phyloP scores from a whole-genome alignment of 2,113 vertebrate species.

The Poeciliopsis retropinna region DNA sequence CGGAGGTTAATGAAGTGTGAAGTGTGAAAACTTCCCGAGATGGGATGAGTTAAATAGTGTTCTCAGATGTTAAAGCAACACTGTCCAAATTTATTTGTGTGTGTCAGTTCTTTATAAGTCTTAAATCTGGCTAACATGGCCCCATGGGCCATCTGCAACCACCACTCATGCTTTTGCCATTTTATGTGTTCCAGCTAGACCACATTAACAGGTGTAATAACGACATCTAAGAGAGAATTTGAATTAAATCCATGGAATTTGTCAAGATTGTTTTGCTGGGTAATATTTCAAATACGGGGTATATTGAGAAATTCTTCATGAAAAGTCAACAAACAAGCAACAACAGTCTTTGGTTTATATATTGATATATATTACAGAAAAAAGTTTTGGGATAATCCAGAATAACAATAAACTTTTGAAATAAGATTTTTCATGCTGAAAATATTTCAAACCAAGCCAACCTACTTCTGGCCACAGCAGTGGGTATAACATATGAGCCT shows the following conservation, averaged over 20 bases:
- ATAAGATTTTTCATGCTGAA: conserved; percentile 10
- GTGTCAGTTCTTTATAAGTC: conserved; percentile 74
- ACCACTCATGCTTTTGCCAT: conserved; percentile 45
- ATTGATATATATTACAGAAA: background rate
- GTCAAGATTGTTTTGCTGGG: conserved; percentile 32
- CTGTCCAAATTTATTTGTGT: conserved; percentile 81
- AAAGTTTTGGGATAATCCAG: background rate
- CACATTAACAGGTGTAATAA: conserved; percentile 45
- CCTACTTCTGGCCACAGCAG: conserved; percentile 56
- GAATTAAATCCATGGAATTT: conserved; percentile 49
- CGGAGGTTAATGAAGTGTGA: conserved; percentile 95
- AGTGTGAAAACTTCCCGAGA: conserved; percentile 97
- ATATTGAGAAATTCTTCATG: conserved; percentile 19
- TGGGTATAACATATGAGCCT: conserved; percentile 60
- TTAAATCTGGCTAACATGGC: conserved; percentile 72
- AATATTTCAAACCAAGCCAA: conserved; percentile 26
- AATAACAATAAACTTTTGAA: background rate
- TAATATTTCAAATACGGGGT: conserved; percentile 1
- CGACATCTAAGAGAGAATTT: conserved; percentile 40
- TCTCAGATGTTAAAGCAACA: conserved; percentile 89
- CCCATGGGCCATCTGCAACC: conserved; percentile 56
- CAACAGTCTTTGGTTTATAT: background rate
- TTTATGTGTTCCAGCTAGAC: conserved; percentile 50
- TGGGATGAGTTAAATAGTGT: conserved; percentile 87
- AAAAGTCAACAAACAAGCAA: conserved; percentile 6